Percentiles rank a stretch among this genome's conserved stretches.
These are phyloP conservation scores for Tylochromis polylepis DNA, from an alignment of 2,113 vertebrate species.

Conservation along the genomic window DNA sequence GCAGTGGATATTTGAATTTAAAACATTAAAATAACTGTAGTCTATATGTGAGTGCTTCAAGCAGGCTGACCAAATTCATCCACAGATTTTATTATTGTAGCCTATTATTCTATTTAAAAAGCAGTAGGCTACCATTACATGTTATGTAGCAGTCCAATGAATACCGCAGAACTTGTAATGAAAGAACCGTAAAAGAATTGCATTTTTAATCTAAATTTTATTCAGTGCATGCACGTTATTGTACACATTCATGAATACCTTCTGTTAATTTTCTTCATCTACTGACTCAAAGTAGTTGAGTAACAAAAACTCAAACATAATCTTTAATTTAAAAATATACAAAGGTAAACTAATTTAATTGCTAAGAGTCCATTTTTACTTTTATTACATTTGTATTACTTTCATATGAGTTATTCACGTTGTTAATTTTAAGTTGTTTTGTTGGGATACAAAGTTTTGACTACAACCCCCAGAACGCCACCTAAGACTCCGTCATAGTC, in stretches of 20 bases:
- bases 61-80: neutral
- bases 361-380: neutral
- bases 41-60: neutral
- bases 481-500: fast-evolving
- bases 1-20: too few species aligned
- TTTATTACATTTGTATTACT: neutral
- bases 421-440: neutral
- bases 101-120: neutral
- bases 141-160: neutral
- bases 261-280: too few species aligned
- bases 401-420: neutral
- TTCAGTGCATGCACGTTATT: neutral
- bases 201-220: neutral
- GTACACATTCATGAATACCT: too few species aligned
- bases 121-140: neutral
- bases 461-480: constrained; percentile 14
- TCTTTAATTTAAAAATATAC: neutral
- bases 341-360: neutral
- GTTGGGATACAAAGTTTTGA: neutral
- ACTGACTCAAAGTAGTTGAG: too few species aligned
- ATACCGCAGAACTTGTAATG: neutral
- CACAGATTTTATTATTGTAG: neutral
- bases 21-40: neutral
- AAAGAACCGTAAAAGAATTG: neutral
- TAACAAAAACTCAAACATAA: too few species aligned